Conservation (phyloP, 2,113 vertebrate genomes). For the Peromyscus maniculatus region DNA sequence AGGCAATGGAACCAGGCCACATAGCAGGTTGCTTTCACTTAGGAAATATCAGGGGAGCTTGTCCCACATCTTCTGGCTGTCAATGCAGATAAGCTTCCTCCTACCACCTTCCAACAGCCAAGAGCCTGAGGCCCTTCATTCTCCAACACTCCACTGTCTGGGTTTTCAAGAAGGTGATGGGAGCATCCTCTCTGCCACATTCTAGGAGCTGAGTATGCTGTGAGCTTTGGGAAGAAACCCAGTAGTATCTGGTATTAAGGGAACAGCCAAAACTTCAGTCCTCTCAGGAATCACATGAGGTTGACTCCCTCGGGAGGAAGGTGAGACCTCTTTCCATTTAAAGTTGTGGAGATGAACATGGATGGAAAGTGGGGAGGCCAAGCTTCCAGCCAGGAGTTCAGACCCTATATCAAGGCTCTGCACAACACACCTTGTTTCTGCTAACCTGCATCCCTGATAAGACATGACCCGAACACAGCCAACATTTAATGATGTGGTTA, state of each 20-base stretch:
- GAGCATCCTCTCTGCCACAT: not conserved
- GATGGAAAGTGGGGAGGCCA: not conserved
- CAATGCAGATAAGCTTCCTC: not conserved
- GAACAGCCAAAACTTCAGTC: not conserved
- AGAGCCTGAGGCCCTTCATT: not conserved
- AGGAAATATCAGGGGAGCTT: not conserved
- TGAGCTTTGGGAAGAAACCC: not conserved
- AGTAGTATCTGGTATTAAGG: not conserved
- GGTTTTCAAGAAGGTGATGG: not conserved
- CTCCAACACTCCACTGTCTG: not conserved
- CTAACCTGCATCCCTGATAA: accelerated
- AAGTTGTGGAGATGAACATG: not conserved
- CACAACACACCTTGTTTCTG: not conserved
- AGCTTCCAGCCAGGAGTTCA: not conserved
- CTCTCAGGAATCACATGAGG: accelerated
- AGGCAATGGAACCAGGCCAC: accelerated
- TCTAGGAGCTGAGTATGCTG: not conserved
- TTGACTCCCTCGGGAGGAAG: not conserved
- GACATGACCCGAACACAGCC: not conserved
- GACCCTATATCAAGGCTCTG: too few relatives aligned
- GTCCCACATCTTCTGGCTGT: not conserved
- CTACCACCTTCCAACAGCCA: not conserved
- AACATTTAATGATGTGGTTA: not conserved
- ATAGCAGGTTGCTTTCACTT: not conserved
- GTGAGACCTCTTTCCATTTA: not conserved